Percentiles rank a stretch among this genome's conserved stretches.
phyloP scores from a whole-genome alignment of 2,888 invertebrate species.

The Erebia epiphron region DNA sequence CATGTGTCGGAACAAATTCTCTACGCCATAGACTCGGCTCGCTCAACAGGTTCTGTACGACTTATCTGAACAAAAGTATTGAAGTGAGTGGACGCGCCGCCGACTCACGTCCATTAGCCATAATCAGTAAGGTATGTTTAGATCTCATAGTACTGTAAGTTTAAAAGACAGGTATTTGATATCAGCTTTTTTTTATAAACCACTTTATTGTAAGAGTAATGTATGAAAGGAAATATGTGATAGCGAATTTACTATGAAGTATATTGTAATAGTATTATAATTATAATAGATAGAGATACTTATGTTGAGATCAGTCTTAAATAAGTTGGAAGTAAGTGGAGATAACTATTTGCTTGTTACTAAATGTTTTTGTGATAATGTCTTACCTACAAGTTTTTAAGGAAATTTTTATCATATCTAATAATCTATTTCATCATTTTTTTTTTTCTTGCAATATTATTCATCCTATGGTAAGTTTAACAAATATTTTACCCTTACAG shows the following conservation, averaged over 20 bases:
- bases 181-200: constrained; percentile 44
- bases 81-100: constrained; percentile 29
- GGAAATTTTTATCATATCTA: neutral
- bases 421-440: constrained; percentile 2
- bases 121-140: constrained; percentile 62
- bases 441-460: neutral
- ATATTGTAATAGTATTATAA: constrained; percentile 31
- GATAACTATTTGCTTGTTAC: constrained; percentile 8
- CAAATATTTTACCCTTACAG: neutral
- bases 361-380: constrained; percentile 18
- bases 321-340: neutral
- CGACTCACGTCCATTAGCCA: constrained; percentile 56
- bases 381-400: neutral
- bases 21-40: neutral
- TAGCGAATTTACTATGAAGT: constrained; percentile 50
- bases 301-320: constrained; percentile 23
- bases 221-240: constrained; percentile 51
- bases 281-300: constrained; percentile 26
- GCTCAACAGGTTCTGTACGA: neutral
- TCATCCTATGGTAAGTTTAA: neutral
- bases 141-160: constrained; percentile 76
- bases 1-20: too few species aligned
- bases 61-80: constrained; percentile 34
- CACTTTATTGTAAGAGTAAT: constrained; percentile 36
- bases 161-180: constrained; percentile 50